Conservation (phyloP, 2,888 invertebrate genomes). For the Ditula angustiorana region DNA sequence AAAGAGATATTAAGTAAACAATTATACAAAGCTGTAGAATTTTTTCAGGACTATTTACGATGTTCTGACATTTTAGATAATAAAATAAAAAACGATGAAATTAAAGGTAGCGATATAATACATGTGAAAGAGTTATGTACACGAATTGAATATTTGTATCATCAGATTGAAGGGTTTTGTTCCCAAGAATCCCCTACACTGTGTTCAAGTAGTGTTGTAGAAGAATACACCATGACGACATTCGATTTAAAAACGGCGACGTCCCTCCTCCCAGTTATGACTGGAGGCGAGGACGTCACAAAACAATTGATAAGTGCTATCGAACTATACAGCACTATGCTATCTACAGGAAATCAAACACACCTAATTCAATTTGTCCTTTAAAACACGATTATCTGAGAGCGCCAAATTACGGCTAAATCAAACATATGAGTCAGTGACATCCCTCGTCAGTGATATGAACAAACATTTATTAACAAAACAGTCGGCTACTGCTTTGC, state of each 20-base stretch:
- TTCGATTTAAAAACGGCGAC: too few relatives aligned
- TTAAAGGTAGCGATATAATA: neutral
- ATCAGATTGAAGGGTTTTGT: neutral
- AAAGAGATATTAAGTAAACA: neutral
- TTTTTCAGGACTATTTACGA: neutral
- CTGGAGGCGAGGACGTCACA: too few relatives aligned
- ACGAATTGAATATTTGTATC: neutral
- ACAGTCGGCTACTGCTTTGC: neutral
- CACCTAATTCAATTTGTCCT: too few relatives aligned
- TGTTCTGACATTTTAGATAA: neutral
- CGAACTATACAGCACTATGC: too few relatives aligned
- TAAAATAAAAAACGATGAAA: neutral
- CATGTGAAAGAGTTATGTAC: neutral
- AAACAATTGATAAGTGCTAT: too few relatives aligned
- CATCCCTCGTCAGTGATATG: neutral
- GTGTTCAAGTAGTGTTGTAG: neutral
- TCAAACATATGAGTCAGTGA: too few relatives aligned
- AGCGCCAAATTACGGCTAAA: too few relatives aligned
- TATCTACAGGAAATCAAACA: too few relatives aligned
- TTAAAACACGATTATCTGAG: too few relatives aligned
- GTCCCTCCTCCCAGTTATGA: too few relatives aligned
- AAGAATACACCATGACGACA: neutral
- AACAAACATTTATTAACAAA: neutral
- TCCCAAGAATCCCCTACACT: neutral
- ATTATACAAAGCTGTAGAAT: neutral